Percentiles rank a stretch among this genome's conserved stretches.
These are phyloP conservation scores for Probosciger aterrimus DNA, from an alignment of 2,113 vertebrate genomes.

Conservation along the genomic window DNA sequence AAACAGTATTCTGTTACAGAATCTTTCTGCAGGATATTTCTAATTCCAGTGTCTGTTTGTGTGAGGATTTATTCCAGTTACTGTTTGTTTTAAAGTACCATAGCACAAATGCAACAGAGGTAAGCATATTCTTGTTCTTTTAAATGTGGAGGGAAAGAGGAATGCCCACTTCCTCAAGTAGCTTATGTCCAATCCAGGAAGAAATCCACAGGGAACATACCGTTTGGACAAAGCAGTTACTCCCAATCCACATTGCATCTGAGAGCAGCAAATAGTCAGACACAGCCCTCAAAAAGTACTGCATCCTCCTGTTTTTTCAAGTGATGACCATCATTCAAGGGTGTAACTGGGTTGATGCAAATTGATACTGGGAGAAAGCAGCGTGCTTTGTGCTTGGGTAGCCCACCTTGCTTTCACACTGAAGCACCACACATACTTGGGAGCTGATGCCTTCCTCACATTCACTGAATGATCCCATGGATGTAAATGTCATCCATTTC, in stretches of 20 bases:
- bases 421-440: fast-evolving
- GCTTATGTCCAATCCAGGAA: not conserved
- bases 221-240: not conserved
- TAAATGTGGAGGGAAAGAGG: not conserved
- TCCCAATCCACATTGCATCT: not conserved
- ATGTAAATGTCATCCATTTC: not conserved
- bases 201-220: not conserved
- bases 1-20: not conserved
- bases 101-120: not conserved
- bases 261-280: not conserved
- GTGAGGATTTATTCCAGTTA: not conserved
- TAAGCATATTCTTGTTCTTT: not conserved
- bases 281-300: not conserved
- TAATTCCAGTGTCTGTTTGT: not conserved
- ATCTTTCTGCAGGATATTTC: not conserved
- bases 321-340: not conserved
- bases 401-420: fast-evolving
- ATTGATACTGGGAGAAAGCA: not conserved
- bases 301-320: not conserved
- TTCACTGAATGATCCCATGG: not conserved
- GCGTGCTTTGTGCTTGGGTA: not conserved
- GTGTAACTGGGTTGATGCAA: not conserved
- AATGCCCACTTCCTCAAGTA: not conserved
- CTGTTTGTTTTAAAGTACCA: not conserved
- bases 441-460: not conserved